Base-by-base conservation (phyloP, 2,113 vertebrate genomes). In the Helogale parvula region DNA sequence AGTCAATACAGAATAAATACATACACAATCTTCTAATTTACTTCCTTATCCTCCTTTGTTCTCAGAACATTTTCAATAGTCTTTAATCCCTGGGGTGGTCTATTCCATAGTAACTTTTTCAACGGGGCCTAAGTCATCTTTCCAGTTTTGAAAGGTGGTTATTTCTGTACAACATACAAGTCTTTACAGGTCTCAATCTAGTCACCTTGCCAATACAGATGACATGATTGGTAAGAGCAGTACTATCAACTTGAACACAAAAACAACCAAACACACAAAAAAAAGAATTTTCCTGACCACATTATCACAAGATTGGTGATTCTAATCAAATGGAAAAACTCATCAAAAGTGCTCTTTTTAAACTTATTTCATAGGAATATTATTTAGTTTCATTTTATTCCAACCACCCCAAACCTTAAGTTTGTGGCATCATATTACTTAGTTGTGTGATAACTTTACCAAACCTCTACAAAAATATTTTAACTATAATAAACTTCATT, bases 371-470 rank as follows among this genome's bases (percentile, higher is more conserved):
- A 80, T 2, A 47, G 54, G 25, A 95, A 72, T 77, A 66, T 23
- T 31, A 93, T 14, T 96, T 52, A 63, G 65, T 94, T 92, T 96
- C 19, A 86, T 79, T 95, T 96, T 96, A 82, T 35, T 95, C 68
- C 27, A 88, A 63, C 21, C 10, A 65, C 38, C 31, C 2, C 23
- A 31, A 96, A 68, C 27, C 21, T 83, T 66, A 74, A 52, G 45
- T 95, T 60, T 96, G 82, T 94, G 47, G 72, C 31, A 87, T 29
- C 85, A 21, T 80, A 11, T 72, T 93, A 94, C 66, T 96, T 91
- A 66, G n/a, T 47, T 63, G 27, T 82, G 0, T 47, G 86, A 38
- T 68, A 89, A 92, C 60, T 50, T 97, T 60, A 4, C 68, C 33
- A 97, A 90, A 77, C 15, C 16, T 92, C 29, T 89, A 86, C 10